These are phyloP conservation scores for Hylomyscus alleni DNA, from an alignment of 2,797 vertebrate genomes.

Conservation along the genomic window DNA sequence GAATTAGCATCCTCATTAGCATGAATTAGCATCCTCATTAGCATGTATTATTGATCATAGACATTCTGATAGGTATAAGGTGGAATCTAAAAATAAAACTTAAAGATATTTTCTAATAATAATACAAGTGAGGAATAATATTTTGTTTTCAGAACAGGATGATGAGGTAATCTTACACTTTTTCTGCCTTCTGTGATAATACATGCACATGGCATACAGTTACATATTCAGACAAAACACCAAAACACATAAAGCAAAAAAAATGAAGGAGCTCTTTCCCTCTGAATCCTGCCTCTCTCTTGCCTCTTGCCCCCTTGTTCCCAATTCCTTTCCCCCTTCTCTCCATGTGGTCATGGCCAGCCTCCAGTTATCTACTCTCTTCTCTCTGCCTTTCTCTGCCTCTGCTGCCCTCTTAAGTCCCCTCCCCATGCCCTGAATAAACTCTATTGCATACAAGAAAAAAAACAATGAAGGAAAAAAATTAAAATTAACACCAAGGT, in stretches of 20 bases:
- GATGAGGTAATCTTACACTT: neutral
- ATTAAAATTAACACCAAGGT: neutral
- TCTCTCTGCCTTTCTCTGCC: no score
- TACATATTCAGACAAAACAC: neutral
- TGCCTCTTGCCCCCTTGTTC: no score
- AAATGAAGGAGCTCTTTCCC: neutral
- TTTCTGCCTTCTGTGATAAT: neutral
- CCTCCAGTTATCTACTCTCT: no score
- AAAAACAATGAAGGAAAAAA: neutral
- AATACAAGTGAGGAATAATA: neutral
- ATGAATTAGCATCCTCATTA: no score
- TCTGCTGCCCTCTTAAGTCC: no score
- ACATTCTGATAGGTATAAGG: neutral
- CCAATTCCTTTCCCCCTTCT: no score
- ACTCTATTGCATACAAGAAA: no score
- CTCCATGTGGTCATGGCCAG: no score
- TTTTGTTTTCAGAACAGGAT: neutral
- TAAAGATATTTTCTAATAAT: no score
- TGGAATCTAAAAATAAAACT: neutral
- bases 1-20: neutral
- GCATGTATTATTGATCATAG: neutral
- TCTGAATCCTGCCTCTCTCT: no score
- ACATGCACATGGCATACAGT: neutral
- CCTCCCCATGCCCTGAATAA: no score
- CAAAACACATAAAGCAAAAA: neutral